Conservation (phyloP, 2,797 vertebrate genomes). For the Hozukius guyotensis region DNA sequence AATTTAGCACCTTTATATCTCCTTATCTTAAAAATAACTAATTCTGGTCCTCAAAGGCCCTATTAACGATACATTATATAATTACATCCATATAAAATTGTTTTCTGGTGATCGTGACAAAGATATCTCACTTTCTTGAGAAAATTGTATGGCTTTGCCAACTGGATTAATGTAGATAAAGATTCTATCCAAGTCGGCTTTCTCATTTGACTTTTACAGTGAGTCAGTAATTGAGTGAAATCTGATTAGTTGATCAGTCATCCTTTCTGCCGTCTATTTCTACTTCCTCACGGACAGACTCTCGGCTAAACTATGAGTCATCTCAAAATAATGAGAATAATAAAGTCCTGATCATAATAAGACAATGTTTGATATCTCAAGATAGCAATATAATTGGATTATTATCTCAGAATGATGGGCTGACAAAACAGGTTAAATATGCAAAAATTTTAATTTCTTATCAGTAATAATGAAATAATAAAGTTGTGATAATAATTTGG, state of each 20-base stretch:
- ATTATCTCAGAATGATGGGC: neutral
- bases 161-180: constrained; percentile 2
- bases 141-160: constrained; percentile 12
- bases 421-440: neutral
- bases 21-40: constrained; percentile 28
- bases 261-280: neutral
- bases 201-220: constrained; percentile 19
- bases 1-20: neutral
- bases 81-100: constrained; percentile 6
- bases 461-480: constrained; percentile 19
- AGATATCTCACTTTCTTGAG: constrained; percentile 1
- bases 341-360: constrained; percentile 6
- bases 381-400: neutral
- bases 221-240: constrained; percentile 17
- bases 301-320: neutral
- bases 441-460: neutral
- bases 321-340: constrained; percentile 34
- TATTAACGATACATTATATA: constrained; percentile 22
- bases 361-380: constrained; percentile 13
- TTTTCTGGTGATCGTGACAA: constrained; percentile 38
- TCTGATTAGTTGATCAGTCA: constrained; percentile 11
- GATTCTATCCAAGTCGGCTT: neutral
- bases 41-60: constrained; percentile 26
- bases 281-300: neutral
- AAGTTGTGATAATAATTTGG: constrained; percentile 2